Percentiles rank a stretch among this genome's conserved stretches.
Evolutionary conservation across 2,888 invertebrate species (phyloP).

Genomic region (Lepidocyrtinus sp.): DNA sequence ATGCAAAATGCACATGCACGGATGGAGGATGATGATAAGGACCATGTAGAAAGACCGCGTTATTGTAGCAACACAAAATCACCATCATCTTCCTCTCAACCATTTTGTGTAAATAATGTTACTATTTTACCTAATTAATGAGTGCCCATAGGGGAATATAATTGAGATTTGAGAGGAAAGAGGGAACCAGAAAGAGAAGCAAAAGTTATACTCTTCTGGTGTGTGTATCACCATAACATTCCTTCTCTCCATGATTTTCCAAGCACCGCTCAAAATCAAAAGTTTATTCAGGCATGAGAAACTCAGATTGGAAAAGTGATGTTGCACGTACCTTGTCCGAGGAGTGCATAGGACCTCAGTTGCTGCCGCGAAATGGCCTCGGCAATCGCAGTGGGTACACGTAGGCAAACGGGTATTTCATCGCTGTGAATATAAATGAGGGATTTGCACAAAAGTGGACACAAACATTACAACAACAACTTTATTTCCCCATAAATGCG

Average conservation of each 20-base stretch:
- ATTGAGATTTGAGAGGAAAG: slow-evolving; percentile 12
- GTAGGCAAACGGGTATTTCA: slow-evolving; percentile 92
- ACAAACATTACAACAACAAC: slow-evolving; percentile 17
- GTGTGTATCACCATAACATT: no score
- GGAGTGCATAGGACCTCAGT: slow-evolving; percentile 88
- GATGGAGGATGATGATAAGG: neutral
- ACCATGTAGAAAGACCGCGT: neutral
- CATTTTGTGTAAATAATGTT: slow-evolving; percentile 55
- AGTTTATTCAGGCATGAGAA: neutral
- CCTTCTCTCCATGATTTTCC: no score
- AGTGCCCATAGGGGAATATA: slow-evolving; percentile 45
- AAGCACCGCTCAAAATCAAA: neutral
- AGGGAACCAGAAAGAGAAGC: neutral
- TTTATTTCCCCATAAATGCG: neutral
- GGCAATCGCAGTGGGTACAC: slow-evolving; percentile 86
- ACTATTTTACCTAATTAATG: slow-evolving; percentile 58
- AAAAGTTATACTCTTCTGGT: no score
- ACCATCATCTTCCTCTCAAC: slow-evolving; percentile 22
- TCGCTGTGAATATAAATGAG: slow-evolving; percentile 78
- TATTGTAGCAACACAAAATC: neutral
- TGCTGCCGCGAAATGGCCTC: slow-evolving; percentile 93
- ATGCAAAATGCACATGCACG: slow-evolving; percentile 26
- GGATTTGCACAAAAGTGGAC: slow-evolving; percentile 30
- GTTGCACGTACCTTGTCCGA: slow-evolving; percentile 79
- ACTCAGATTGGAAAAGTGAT: neutral